Percentiles rank a stretch among this genome's conserved stretches.
phyloP scores from a whole-genome alignment of 2,797 vertebrate genomes.

The Xiphorhynchus erythropygius region DNA sequence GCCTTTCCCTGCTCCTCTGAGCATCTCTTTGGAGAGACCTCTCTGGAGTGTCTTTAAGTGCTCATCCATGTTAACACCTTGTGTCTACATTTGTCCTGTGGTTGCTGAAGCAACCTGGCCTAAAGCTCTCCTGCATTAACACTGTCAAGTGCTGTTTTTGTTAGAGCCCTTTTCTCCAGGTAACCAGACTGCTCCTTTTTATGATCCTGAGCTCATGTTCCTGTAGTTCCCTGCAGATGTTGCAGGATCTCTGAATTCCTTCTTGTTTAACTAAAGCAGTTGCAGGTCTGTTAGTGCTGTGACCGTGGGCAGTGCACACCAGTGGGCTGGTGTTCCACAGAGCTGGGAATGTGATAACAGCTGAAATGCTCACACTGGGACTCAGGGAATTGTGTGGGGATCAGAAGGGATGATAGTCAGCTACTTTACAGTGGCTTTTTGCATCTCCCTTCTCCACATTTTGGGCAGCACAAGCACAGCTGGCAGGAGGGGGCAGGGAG shows the following conservation, averaged over 20 bases:
- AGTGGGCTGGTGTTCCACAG: neutral
- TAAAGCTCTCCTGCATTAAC: neutral
- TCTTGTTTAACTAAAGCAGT: neutral
- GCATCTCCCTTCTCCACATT: neutral
- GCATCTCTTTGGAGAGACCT: slow-evolving; percentile 8
- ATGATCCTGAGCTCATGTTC: neutral
- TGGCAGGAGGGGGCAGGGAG: neutral
- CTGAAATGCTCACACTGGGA: neutral
- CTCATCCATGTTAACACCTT: slow-evolving; percentile 50
- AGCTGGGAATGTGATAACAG: neutral
- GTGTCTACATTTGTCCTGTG: slow-evolving; percentile 45
- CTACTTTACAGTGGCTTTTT: neutral
- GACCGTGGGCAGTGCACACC: neutral
- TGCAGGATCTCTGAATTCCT: neutral
- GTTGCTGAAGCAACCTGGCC: slow-evolving; percentile 44
- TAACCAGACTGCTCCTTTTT: neutral
- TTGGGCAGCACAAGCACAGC: neutral
- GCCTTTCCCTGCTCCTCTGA: neutral
- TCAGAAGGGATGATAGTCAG: neutral
- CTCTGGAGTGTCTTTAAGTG: slow-evolving; percentile 31
- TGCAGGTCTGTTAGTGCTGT: neutral
- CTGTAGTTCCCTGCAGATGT: neutral
- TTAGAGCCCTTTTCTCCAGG: neutral
- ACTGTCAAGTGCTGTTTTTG: neutral
- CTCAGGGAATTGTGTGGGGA: neutral